A percentile compares a stretch with the other conserved stretches of the same genome.
phyloP scores from a whole-genome alignment of 1,140 invertebrate species.

The Saccostrea echinata region DNA sequence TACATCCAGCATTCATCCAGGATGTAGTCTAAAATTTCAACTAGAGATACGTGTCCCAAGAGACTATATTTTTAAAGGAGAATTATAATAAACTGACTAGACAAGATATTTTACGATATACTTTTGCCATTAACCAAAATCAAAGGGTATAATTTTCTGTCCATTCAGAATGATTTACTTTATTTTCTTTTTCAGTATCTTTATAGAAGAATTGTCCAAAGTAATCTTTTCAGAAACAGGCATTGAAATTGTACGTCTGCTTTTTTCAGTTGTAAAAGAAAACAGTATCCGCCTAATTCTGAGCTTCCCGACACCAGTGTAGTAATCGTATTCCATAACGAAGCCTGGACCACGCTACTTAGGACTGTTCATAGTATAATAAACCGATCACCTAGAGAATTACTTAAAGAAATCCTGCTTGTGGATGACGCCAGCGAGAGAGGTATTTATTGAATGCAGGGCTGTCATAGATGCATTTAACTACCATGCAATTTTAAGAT shows the following conservation, averaged over 20 bases:
- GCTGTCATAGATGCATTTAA: neutral
- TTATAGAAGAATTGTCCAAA: neutral
- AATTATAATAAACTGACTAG: too few species aligned
- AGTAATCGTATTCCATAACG: slow-evolving; percentile 98
- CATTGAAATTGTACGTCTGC: neutral
- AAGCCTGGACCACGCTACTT: slow-evolving; percentile 97
- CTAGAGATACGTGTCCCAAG: too few species aligned
- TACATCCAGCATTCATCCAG: too few species aligned
- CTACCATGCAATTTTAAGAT: too few species aligned
- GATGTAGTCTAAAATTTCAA: too few species aligned
- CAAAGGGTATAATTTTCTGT: too few species aligned
- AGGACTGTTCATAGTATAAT: slow-evolving; percentile 98
- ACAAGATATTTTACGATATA: too few species aligned
- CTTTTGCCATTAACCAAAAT: too few species aligned
- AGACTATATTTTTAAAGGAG: too few species aligned
- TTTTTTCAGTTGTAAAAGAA: slow-evolving; percentile 81
- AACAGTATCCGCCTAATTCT: slow-evolving; percentile 83
- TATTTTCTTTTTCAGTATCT: neutral
- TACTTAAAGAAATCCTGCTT: slow-evolving; percentile 96
- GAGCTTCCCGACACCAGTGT: slow-evolving; percentile 87
- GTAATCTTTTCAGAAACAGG: neutral
- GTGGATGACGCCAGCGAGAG: slow-evolving; percentile 97
- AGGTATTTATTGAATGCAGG: slow-evolving; percentile 81
- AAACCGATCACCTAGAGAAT: slow-evolving; percentile 90
- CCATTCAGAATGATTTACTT: too few species aligned